phyloP scores from a whole-genome alignment of 2,797 vertebrate species.

The Pipistrellus pygmaeus region DNA sequence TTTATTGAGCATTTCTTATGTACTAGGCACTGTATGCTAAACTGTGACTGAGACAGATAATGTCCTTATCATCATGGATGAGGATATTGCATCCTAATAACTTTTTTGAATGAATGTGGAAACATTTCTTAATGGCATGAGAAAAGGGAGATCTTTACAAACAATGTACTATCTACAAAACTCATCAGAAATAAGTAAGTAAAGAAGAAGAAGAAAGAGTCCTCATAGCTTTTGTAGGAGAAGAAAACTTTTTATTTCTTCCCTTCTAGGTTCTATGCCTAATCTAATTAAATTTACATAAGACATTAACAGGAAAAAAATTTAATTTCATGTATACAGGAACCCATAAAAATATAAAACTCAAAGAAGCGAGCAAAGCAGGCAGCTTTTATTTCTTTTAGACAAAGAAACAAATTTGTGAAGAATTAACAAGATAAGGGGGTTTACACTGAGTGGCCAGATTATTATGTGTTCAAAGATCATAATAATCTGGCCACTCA shows the following conservation, averaged over 20 bases:
- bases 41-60: constrained; percentile 8
- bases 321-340: neutral
- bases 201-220: constrained; percentile 11
- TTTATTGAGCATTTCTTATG: constrained; percentile 29
- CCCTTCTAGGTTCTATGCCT: neutral
- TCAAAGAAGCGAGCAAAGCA: neutral
- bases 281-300: neutral
- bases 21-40: neutral
- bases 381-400: neutral
- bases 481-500: no score
- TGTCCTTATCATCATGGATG: neutral
- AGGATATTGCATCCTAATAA: constrained; percentile 14
- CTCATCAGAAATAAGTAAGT: constrained; percentile 44
- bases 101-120: neutral
- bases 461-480: no score
- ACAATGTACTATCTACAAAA: neutral
- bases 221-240: neutral
- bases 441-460: no score
- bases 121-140: constrained; percentile 8
- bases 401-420: neutral
- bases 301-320: neutral
- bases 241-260: neutral
- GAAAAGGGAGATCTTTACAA: neutral
- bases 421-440: neutral
- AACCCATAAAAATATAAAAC: neutral